Conservation (phyloP, 2,113 vertebrate genomes). For the Emydura subglobosa region DNA sequence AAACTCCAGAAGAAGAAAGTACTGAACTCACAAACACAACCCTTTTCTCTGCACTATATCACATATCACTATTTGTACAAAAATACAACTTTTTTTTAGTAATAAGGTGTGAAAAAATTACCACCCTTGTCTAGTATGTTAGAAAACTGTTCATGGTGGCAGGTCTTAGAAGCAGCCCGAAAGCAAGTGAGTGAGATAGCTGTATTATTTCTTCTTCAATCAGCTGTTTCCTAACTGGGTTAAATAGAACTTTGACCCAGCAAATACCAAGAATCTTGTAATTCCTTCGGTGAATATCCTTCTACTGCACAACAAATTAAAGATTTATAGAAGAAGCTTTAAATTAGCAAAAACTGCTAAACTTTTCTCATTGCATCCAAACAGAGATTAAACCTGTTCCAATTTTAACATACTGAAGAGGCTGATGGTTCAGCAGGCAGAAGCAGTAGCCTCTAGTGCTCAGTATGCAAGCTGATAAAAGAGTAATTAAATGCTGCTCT, state of each 20-base stretch:
- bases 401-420: neutral
- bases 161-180: neutral
- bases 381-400: neutral
- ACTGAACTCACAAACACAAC: neutral
- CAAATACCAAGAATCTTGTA: neutral
- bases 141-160: neutral
- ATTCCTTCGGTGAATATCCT: neutral
- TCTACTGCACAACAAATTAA: neutral
- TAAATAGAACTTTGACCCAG: neutral
- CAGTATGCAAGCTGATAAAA: neutral
- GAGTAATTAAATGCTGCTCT: constrained; percentile 16
- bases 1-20: neutral
- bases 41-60: neutral
- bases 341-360: neutral
- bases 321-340: neutral
- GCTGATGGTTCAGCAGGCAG: neutral
- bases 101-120: neutral
- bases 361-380: neutral
- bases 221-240: neutral
- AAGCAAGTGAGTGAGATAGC: no score
- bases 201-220: neutral
- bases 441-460: neutral
- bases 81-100: neutral
- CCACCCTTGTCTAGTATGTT: neutral
- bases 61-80: neutral